Conservation (phyloP, 2,888 invertebrate genomes). For the Leptinotarsa rubiginosa region DNA sequence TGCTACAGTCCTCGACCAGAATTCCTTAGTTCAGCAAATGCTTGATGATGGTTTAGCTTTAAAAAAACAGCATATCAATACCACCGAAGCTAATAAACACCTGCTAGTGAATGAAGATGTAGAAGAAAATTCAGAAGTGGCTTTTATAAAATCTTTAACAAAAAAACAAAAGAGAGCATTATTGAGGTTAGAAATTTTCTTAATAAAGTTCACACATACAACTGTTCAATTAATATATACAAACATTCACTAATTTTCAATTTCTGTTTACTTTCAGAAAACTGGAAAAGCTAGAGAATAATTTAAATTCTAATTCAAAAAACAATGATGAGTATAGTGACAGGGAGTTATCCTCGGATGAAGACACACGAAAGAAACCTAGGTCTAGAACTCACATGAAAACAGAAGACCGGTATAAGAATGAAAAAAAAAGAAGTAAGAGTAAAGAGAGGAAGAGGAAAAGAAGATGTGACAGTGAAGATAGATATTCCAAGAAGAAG, state of each 20-base stretch:
- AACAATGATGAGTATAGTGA: constrained; percentile 43
- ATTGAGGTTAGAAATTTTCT: constrained; percentile 74
- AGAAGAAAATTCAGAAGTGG: constrained; percentile 75
- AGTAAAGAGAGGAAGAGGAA: constrained; percentile 21
- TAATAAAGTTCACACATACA: not conserved
- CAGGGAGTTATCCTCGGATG: constrained; percentile 35
- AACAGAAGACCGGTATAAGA: constrained; percentile 10
- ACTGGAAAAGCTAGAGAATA: constrained; percentile 52
- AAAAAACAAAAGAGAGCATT: constrained; percentile 92
- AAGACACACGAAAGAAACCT: constrained; percentile 30
- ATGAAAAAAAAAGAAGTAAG: constrained; percentile 26
- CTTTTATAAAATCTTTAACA: constrained; percentile 85
- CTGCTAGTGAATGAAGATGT: constrained; percentile 71
- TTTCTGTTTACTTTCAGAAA: constrained; percentile 44
- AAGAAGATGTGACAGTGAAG: constrained; percentile 16
- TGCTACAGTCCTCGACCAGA: constrained; percentile 75
- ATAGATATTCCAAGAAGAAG: constrained; percentile 6
- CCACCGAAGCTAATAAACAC: constrained; percentile 69
- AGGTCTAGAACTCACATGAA: no score
- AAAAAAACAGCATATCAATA: constrained; percentile 79
- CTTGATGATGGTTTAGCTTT: constrained; percentile 90
- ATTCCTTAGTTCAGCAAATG: constrained; percentile 88
- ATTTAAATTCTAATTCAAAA: constrained; percentile 44
- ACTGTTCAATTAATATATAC: constrained; percentile 9
- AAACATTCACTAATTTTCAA: not conserved